Evolutionary conservation across 2,797 vertebrate species (phyloP), one percentile per base, ranked within the genome.

Genomic region (Sternarchorhynchus goeldii): DNA sequence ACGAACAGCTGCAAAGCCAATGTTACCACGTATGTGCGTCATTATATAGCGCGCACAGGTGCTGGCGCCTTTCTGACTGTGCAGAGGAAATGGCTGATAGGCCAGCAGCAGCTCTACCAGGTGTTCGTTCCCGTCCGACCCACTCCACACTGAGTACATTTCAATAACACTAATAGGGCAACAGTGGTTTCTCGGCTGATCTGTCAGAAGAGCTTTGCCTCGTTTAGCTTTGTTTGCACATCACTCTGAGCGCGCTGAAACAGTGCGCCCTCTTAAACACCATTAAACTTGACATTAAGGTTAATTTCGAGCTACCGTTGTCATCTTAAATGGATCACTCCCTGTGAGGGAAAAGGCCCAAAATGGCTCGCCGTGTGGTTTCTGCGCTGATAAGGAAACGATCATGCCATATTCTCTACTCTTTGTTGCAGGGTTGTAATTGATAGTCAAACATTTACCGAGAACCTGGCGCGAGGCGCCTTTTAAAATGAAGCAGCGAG

Each of bases 111-210:
- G 83, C 88, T 82, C 65, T 62, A 65, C 78, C 92, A 92, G 91
- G 91, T 93, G 92, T 89, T 87, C 25, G 73, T 83, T 82, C 81
- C 84, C 82, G 82, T 87, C 82, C 82, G 76, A 79, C 65, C 82
- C 86, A 90, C 90, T 91, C 83, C 88, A 89, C 41, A 81, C 89
- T 82, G 87, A 92, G 90, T 88, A 86, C 82, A 80, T 89, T 90
- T 91, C 88, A 90, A 89, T 90, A 85, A 86, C 88, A 87, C 89
- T 91, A 89, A 90, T 90, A 91, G 91, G 87, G 77, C 64, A 78
- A 71, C 58, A 69, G 69, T 87, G 88, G 78, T 91, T 92, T 89
- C 87, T 81, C 82, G 81, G 82, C 73, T 90, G 90, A 90, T 90
- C 88, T 89, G 76, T 86, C 82, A 82, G 85, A 90, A 90, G 82